Base-by-base conservation (phyloP, 2,113 vertebrate species). In the Candoia aspera region DNA sequence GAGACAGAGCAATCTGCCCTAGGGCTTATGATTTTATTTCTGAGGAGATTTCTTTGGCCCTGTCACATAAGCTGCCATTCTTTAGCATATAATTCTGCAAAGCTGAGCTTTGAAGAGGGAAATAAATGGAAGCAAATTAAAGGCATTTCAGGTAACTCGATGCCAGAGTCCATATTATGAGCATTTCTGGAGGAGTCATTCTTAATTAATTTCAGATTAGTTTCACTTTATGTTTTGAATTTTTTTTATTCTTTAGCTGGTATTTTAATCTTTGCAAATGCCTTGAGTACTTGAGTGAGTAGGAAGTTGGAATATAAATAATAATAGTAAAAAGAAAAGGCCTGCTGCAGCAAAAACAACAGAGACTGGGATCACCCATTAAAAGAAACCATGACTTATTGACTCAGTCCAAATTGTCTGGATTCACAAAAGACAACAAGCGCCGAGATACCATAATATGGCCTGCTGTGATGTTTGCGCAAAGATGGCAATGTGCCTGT, bases 21-120 rank as follows among this genome's bases (percentile, higher is more conserved):
- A 54, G 62, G 90, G 53, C 62, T 89, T 93, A 58, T 53, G 57
- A 17, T 23, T 88, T 26, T 84, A 54, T 90, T 84, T 37, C 42
- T 19, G 4, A 85, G 33, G 0, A 21, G 88, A 68, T 73, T 55
- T 90, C 49, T 79, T 79, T 6, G 54, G 37, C 23, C 89, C 6
- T 0, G 0, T 29, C 49, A 42, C 11, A 90, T 59, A 2, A 5
- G 29, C 21, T 59, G 53, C 42, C 42, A 79, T 88, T 79, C 37
- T 54, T 91, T 21, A 49, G 42, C 83, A 24, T 84, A 2, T 21
- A 23, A 10, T 49, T 49, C 29, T 55, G 10, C 46, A 89, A 42
- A 64, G 57, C 10, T 6, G 19, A 42, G 87, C 58, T 62, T 88
- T 46, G 13, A 60, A 64, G 12, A 46, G 21, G 57, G 26, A 46